Evolutionary conservation across 2,113 vertebrate species (phyloP).

Genomic region (Tragulus kanchil): DNA sequence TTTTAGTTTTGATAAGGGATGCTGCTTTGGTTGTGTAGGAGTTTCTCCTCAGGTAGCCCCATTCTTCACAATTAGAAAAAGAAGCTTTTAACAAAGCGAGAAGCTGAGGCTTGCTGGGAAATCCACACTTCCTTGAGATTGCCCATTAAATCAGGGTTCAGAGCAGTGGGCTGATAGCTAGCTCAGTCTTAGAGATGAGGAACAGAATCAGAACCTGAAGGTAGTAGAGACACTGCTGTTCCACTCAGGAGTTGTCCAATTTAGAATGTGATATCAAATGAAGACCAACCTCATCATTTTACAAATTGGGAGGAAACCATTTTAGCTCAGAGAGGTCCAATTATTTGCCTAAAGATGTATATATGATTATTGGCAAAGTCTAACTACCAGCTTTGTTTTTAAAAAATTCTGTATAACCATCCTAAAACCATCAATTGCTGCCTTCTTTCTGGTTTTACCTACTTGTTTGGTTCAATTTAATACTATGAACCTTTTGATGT

Average conservation of each 20-base stretch:
- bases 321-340: neutral
- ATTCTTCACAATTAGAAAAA: neutral
- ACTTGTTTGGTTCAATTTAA: neutral
- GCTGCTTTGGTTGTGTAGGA: neutral
- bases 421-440: neutral
- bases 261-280: neutral
- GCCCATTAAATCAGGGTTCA: neutral
- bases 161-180: neutral
- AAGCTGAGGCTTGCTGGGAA: neutral
- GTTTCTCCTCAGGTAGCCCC: neutral
- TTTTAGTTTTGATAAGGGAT: conserved; percentile 14
- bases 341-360: neutral
- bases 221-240: neutral
- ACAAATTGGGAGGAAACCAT: neutral
- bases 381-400: neutral
- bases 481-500: neutral
- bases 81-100: neutral
- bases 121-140: neutral
- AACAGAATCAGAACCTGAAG: neutral
- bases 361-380: neutral
- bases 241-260: neutral
- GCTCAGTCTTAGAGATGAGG: neutral
- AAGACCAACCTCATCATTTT: neutral
- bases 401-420: neutral
- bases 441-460: neutral